Conservation (phyloP, 2,888 invertebrate species). For the Lepidonotus clava region DNA sequence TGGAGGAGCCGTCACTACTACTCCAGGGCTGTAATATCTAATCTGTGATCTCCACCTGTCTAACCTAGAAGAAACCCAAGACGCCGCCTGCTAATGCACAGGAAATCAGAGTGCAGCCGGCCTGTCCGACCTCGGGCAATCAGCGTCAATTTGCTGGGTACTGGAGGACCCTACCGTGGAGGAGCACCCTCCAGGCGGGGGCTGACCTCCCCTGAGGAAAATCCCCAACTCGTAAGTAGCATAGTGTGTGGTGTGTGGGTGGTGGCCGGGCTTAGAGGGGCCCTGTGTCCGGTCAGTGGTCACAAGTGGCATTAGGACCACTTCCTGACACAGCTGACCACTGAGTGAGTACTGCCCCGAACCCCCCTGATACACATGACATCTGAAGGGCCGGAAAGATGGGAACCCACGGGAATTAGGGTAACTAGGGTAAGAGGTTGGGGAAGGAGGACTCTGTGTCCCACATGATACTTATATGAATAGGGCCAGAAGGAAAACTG, state of each 20-base stretch:
- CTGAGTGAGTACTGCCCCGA: neutral
- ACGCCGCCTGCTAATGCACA: neutral
- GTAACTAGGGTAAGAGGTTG: no score
- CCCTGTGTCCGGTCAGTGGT: neutral
- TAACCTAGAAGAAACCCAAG: constrained; percentile 3
- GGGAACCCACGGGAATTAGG: no score
- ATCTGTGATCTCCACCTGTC: constrained; percentile 17
- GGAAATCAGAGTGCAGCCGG: neutral
- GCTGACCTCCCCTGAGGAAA: neutral
- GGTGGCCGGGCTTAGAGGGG: no score
- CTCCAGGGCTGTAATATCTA: neutral
- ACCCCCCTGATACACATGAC: neutral
- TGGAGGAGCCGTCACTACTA: no score
- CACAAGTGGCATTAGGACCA: constrained; percentile 5
- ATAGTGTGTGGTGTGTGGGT: neutral
- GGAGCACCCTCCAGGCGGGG: neutral
- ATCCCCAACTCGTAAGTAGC: constrained; percentile 5
- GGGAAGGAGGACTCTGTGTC: no score
- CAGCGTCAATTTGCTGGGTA: neutral
- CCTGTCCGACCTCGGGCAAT: neutral
- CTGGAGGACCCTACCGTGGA: neutral
- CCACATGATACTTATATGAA: no score
- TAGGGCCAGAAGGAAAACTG: no score
- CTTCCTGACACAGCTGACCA: no score
- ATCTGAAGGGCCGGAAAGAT: no score